Conservation (phyloP, 2,888 invertebrate genomes). For the Hirtodrosophila trivittata region DNA sequence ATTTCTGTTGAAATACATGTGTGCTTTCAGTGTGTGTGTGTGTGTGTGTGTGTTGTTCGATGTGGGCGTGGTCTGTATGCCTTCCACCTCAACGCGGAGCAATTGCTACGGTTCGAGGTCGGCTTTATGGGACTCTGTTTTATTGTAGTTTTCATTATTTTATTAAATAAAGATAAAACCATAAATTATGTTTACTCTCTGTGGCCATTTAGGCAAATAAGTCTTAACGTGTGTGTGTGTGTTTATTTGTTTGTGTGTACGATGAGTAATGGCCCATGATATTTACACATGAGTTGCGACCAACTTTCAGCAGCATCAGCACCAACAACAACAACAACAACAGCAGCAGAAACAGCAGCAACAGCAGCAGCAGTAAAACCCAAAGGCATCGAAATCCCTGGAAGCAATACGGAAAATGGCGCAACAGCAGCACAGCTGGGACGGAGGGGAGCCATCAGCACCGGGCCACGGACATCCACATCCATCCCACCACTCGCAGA, state of each 20-base stretch:
- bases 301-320: conserved; percentile 58
- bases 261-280: conserved; percentile 70
- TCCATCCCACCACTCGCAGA: conserved; percentile 41
- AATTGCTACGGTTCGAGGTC: conserved; percentile 1
- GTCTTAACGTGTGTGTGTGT: conserved; percentile 9
- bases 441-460: conserved; percentile 57
- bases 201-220: conserved; percentile 44
- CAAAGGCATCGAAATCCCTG: conserved; percentile 3
- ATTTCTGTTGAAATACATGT: conserved; percentile 7
- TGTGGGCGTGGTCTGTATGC: conserved; percentile 10
- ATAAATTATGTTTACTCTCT: conserved; percentile 75
- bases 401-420: conserved; percentile 49
- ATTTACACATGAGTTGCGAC: conserved; percentile 74
- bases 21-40: not conserved
- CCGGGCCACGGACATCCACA: conserved; percentile 44
- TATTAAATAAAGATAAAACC: conserved; percentile 79
- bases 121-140: conserved; percentile 36
- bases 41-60: conserved; percentile 1
- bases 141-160: conserved; percentile 68
- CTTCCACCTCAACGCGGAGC: not conserved
- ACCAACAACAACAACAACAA: conserved; percentile 10
- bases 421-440: conserved; percentile 78
- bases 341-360: conserved; percentile 27
- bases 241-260: conserved; percentile 19
- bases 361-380: conserved; percentile 5